phyloP scores from a whole-genome alignment of 1,140 invertebrate species.

The Papilio machaon region DNA sequence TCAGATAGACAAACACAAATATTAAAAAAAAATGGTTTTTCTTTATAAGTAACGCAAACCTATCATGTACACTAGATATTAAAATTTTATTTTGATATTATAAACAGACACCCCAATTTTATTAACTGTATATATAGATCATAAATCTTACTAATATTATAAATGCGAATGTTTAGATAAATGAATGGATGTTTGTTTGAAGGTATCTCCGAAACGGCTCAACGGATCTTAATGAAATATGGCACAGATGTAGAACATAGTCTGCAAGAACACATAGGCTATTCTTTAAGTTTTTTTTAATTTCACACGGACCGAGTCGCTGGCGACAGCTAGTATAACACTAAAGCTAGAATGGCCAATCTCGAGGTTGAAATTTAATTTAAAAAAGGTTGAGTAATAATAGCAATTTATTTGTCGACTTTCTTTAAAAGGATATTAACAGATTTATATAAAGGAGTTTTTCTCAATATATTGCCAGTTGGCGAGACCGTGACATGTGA shows the following conservation, averaged over 20 bases:
- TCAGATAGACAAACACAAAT: no score
- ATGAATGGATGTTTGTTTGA: no score
- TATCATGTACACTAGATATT: neutral
- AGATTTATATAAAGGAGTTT: neutral
- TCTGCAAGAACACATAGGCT: no score
- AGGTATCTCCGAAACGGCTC: no score
- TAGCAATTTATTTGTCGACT: neutral
- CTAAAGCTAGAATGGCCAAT: neutral
- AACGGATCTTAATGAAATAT: no score
- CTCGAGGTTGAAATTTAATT: neutral
- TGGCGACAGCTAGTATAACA: neutral
- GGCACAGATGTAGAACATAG: no score
- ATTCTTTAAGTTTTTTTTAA: neutral
- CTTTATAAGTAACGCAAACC: no score
- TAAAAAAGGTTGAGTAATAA: neutral
- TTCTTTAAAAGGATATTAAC: neutral
- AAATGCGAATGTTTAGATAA: no score
- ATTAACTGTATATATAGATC: neutral
- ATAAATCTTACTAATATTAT: neutral
- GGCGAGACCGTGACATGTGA: conserved; percentile 18
- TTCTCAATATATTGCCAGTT: neutral
- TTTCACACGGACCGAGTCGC: neutral
- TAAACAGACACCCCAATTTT: no score
- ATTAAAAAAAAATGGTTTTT: no score
- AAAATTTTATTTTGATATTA: neutral